These are phyloP conservation scores for Hyaena hyaena DNA, from an alignment of 2,113 vertebrate species.

Conservation along the genomic window DNA sequence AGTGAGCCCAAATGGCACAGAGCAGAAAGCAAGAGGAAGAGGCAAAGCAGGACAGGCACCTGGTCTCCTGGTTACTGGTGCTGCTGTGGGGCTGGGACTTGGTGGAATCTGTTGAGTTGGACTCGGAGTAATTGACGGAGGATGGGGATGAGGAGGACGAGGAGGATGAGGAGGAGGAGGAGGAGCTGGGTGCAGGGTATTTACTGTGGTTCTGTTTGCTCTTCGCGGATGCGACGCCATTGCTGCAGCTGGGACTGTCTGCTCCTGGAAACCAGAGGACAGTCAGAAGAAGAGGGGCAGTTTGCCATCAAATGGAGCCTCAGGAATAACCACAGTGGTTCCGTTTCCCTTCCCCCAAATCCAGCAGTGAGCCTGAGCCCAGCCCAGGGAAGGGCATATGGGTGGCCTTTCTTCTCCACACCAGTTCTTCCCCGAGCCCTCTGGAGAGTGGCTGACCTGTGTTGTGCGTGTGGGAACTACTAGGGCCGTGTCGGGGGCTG, in stretches of 20 bases:
- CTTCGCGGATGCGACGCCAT: conserved; percentile 92
- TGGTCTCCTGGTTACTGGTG: conserved; percentile 98
- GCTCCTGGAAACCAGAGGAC: conserved; percentile 87
- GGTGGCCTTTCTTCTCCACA: not conserved
- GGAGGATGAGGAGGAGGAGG: conserved; percentile 92
- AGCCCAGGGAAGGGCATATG: conserved; percentile 27
- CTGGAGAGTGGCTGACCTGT: conserved; percentile 87
- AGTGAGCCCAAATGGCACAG: not conserved
- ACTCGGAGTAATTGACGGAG: conserved; percentile 98
- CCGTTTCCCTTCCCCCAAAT: conserved; percentile 53
- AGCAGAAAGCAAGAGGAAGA: conserved; percentile 8
- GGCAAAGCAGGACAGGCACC: conserved; percentile 85
- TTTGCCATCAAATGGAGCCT: not conserved
- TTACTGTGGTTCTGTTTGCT: conserved; percentile 95
- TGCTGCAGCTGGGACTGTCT: conserved; percentile 98
- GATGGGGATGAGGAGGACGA: conserved; percentile 96
- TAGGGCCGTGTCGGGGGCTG: conserved; percentile 93
- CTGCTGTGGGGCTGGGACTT: conserved; percentile 98
- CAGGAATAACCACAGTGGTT: not conserved
- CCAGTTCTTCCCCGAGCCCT: conserved; percentile 66
- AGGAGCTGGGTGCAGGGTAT: conserved; percentile 94
- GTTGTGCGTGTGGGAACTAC: conserved; percentile 92
- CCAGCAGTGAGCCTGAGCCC: conserved; percentile 36
- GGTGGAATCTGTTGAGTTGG: conserved; percentile 98
- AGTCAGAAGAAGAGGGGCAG: conserved; percentile 60